Evolutionary conservation across 1,140 invertebrate species (phyloP), one percentile per base, ranked within the genome.

Genomic region (Yoshiicerus persimilis): DNA sequence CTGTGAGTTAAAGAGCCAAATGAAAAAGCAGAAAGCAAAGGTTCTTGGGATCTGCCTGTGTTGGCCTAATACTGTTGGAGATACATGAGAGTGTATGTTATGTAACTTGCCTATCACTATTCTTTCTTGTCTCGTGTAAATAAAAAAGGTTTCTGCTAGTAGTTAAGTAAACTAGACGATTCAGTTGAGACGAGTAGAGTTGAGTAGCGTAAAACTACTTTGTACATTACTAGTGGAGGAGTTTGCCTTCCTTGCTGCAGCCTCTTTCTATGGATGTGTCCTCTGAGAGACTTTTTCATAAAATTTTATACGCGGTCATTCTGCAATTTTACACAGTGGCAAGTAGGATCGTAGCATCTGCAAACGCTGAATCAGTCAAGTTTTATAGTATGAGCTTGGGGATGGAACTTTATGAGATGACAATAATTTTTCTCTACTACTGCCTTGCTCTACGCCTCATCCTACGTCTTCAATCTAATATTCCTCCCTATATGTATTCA

Each of bases 261-360:
- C 20, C 34, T 80, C 34, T 34, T 75, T 38, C 75, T 80, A 80
- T 80, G 16, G 32, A 77, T 87, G 86, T 89, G 39, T 87, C 86
- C 86, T 87, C 56, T n/a, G 87, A 88, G 89, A 88, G 20, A 85
- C 41, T 88, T 89, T 89, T 89, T 86, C 89, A 89, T 89, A 89
- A 89, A 88, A 86, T 89, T 89, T 89, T 89, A 89, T 89, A 88
- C 83, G 36, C 70, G 89, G 87, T 89, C 89, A 89, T 88, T 88
- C 87, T 32, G n/a, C 16, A 36, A 64, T 89, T 84, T 83, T 77
- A 86, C 86, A 75, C 75, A 80, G 85, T 47, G 85, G 86, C 38
- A 80, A 88, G 77, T 47, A 30, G n/a, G 10, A 32, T 23, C 38
- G 8, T 41, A 38, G 32, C 34, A 86, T 88, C 38, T 86, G 84